Conservation (phyloP, 1,140 invertebrate species). For the Mercenaria mercenaria region DNA sequence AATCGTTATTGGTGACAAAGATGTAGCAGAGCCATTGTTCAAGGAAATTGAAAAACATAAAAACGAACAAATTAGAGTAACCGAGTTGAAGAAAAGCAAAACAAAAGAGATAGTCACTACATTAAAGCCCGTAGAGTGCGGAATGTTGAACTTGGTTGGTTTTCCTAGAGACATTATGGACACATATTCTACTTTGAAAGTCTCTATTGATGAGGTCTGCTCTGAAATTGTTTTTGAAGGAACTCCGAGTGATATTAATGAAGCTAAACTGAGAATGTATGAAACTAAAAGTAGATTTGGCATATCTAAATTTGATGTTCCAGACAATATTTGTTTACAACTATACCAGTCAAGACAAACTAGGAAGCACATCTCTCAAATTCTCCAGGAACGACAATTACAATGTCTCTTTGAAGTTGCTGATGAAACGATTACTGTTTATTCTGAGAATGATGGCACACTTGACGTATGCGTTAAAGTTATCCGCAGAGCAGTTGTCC, state of each 20-base stretch:
- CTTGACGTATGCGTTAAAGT: neutral
- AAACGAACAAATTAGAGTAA: slow-evolving; percentile 9
- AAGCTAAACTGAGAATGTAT: slow-evolving; percentile 46
- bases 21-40: slow-evolving; percentile 33
- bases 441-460: neutral
- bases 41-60: slow-evolving; percentile 19
- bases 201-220: slow-evolving; percentile 25
- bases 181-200: slow-evolving; percentile 28
- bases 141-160: slow-evolving; percentile 29
- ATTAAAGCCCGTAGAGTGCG: slow-evolving; percentile 27
- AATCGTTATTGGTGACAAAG: slow-evolving; percentile 54
- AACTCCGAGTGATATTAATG: slow-evolving; percentile 54
- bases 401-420: neutral
- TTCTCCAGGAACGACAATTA: neutral
- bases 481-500: neutral
- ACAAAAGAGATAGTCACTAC: slow-evolving; percentile 50
- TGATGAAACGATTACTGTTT: neutral
- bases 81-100: slow-evolving; percentile 55
- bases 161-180: slow-evolving; percentile 34
- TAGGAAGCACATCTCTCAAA: neutral
- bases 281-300: neutral
- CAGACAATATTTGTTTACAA: neutral
- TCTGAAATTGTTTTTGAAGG: slow-evolving; percentile 56
- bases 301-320: neutral
- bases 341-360: neutral